These are phyloP conservation scores for Scalopus aquaticus DNA, from an alignment of 2,113 vertebrate genomes.

Conservation along the genomic window DNA sequence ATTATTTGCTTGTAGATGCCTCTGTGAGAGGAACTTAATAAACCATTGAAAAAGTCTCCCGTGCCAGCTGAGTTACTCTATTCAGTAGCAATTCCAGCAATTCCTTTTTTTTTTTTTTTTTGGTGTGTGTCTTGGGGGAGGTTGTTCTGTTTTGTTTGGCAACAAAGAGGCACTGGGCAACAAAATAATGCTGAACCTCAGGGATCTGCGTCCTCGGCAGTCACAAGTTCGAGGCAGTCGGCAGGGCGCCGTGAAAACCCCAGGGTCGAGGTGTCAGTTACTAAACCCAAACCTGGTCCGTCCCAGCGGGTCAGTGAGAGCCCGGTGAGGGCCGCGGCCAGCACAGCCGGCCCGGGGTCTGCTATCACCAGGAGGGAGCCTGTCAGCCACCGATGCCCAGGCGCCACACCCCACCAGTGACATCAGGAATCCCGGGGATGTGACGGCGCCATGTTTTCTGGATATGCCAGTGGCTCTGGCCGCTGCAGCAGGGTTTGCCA, in stretches of 20 bases:
- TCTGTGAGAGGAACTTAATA: constrained; percentile 55
- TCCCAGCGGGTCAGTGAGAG: not conserved
- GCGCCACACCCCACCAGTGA: not conserved
- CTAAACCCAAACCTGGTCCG: not conserved
- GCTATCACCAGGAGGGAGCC: not conserved
- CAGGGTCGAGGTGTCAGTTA: too few species aligned
- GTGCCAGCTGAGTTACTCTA: not conserved
- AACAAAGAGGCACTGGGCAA: not conserved
- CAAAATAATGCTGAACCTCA: not conserved
- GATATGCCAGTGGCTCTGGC: too few species aligned
- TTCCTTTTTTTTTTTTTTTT: too few species aligned
- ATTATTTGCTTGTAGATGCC: constrained; percentile 66
- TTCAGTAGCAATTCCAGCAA: not conserved
- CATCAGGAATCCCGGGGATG: not conserved
- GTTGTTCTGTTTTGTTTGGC: constrained; percentile 18
- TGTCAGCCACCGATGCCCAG: too few species aligned
- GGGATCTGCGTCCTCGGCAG: not conserved
- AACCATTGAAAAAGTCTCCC: not conserved
- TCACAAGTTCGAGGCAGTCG: not conserved
- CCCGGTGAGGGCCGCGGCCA: not conserved
- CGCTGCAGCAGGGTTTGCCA: too few species aligned
- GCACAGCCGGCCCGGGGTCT: not conserved
- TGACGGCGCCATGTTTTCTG: too few species aligned
- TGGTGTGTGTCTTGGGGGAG: not conserved
- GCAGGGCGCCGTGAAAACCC: not conserved